These are phyloP conservation scores for Eulemur macaco DNA, from an alignment of 2,113 vertebrate species.

Conservation along the genomic window DNA sequence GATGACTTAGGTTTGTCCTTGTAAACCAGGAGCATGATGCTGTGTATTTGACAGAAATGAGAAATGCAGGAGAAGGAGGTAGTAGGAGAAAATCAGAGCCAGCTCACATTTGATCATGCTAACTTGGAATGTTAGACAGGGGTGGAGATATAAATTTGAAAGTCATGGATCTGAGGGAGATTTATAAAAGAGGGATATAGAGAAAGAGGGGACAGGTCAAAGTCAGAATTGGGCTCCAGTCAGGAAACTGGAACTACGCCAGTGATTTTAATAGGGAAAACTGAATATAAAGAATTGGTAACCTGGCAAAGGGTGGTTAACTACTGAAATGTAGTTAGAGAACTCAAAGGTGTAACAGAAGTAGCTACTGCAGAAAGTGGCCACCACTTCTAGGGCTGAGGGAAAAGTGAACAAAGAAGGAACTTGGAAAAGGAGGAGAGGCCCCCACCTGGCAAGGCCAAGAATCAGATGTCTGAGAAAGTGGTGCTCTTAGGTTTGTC, in stretches of 20 bases:
- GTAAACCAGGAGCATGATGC: not conserved
- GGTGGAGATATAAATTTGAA: not conserved
- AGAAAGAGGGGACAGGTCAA: not conserved
- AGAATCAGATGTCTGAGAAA: not conserved
- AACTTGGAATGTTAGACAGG: not conserved
- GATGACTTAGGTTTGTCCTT: not conserved
- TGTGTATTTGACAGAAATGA: not conserved
- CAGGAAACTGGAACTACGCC: not conserved
- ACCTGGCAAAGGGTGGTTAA: not conserved
- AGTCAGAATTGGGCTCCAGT: not conserved
- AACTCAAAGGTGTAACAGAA: not conserved
- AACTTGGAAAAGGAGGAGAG: not conserved
- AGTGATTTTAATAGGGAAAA: slow-evolving; percentile 1
- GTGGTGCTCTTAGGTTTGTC: no score
- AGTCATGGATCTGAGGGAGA: not conserved
- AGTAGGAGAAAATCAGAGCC: not conserved
- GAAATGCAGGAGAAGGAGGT: not conserved
- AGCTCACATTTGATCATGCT: not conserved
- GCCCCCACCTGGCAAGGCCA: not conserved
- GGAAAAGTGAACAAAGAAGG: not conserved
- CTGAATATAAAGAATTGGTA: not conserved
- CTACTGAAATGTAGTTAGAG: not conserved
- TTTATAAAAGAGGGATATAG: not conserved
- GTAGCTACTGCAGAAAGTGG: not conserved
- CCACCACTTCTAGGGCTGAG: not conserved